These are phyloP conservation scores for Cepaea nemoralis DNA, from an alignment of 1,140 invertebrate genomes.

Conservation along the genomic window DNA sequence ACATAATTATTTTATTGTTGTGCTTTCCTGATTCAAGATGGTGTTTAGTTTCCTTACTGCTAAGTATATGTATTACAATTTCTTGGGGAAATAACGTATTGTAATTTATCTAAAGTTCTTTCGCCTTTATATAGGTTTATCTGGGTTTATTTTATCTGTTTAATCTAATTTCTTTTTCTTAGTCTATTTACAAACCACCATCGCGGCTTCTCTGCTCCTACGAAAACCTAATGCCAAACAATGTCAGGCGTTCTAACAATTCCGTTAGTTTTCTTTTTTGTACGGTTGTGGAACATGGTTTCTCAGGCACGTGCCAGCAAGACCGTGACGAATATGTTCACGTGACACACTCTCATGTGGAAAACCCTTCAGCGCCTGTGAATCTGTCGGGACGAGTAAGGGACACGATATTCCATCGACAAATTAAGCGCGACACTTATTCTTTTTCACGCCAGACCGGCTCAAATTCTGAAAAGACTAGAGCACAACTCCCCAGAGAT, in stretches of 20 bases:
- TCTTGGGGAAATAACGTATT: too few species aligned
- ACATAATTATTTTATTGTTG: too few species aligned
- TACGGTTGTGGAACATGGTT: constrained; percentile 3
- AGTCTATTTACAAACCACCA: too few species aligned
- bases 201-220: too few species aligned
- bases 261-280: too few species aligned
- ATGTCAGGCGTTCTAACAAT: constrained; percentile 16
- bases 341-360: constrained; percentile 4
- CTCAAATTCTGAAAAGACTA: constrained; percentile 11
- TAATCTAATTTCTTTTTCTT: too few species aligned
- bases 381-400: neutral
- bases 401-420: neutral
- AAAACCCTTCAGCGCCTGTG: neutral
- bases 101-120: too few species aligned
- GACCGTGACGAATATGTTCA: constrained; percentile 40
- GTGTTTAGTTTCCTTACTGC: too few species aligned
- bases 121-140: too few species aligned
- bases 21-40: too few species aligned
- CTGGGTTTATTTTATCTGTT: too few species aligned
- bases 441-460: constrained; percentile 40
- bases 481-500: constrained; percentile 5
- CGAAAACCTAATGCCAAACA: neutral
- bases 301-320: constrained; percentile 9
- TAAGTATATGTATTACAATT: too few species aligned
- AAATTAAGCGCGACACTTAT: constrained; percentile 42